These are phyloP conservation scores for Amphiprion clarkii DNA, from an alignment of 2,797 vertebrate species.

Conservation along the genomic window DNA sequence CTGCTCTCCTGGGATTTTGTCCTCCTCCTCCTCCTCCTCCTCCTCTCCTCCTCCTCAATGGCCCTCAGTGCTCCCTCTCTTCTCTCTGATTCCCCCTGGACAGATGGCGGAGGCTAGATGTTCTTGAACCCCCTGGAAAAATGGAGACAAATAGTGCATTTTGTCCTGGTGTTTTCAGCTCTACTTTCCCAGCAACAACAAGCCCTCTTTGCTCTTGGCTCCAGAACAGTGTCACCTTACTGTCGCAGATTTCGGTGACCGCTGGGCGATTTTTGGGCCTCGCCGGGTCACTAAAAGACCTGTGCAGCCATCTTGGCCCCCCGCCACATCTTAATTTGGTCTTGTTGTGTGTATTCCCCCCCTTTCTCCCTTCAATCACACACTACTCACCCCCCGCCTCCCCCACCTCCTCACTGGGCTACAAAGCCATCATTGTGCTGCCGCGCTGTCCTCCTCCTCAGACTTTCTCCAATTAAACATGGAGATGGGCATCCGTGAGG, in stretches of 20 bases:
- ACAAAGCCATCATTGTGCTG: slow-evolving; percentile 93
- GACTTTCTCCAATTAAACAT: slow-evolving; percentile 88
- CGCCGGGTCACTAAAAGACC: slow-evolving; percentile 71
- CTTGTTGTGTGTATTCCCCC: slow-evolving; percentile 79
- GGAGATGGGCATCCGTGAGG: slow-evolving; percentile 79
- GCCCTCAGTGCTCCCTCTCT: slow-evolving; percentile 53
- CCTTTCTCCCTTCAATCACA: slow-evolving; percentile 65
- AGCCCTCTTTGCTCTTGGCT: slow-evolving; percentile 38
- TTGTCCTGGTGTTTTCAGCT: slow-evolving; percentile 25
- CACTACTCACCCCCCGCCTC: slow-evolving; percentile 22
- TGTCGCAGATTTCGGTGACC: slow-evolving; percentile 45
- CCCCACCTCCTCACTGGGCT: slow-evolving; percentile 78
- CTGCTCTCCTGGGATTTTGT: slow-evolving; percentile 8
- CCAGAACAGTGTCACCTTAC: slow-evolving; percentile 63
- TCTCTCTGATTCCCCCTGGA: slow-evolving; percentile 77
- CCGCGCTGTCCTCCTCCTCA: slow-evolving; percentile 78
- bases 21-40: slow-evolving; percentile 57
- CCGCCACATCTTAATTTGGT: slow-evolving; percentile 89
- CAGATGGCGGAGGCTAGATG: slow-evolving; percentile 82
- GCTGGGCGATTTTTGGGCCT: background rate
- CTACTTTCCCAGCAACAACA: slow-evolving; percentile 42
- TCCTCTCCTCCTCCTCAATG: slow-evolving; percentile 64
- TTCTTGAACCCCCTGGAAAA: slow-evolving; percentile 62
- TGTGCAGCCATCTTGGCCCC: slow-evolving; percentile 81
- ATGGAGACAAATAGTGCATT: slow-evolving; percentile 30